A percentile compares a stretch with the other conserved stretches of the same genome.
These are phyloP conservation scores for Drosophila flavopinicola DNA, from an alignment of 2,888 invertebrate genomes.

Conservation along the genomic window DNA sequence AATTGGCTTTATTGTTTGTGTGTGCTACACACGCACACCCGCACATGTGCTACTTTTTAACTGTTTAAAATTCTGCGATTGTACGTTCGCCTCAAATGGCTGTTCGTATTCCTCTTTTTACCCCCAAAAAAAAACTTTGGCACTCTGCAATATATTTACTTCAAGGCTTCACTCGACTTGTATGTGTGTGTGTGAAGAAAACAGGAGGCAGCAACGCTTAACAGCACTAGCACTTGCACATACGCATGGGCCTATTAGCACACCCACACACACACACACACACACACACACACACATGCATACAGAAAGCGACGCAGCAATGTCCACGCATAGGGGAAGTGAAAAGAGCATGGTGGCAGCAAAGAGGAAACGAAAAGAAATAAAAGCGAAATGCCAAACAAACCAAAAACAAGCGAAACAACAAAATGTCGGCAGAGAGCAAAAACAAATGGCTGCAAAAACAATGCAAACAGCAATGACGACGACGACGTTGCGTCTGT, in stretches of 20 bases:
- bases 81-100: constrained; percentile 44
- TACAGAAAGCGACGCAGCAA: constrained; percentile 34
- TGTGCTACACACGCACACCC: constrained; percentile 7
- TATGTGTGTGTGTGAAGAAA: constrained; percentile 12
- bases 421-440: constrained; percentile 34
- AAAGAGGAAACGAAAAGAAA: constrained; percentile 57
- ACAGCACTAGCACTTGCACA: constrained; percentile 30
- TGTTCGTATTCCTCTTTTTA: constrained; percentile 8
- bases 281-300: constrained; percentile 9
- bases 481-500: constrained; percentile 71
- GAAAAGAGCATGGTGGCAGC: constrained; percentile 35
- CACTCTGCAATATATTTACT: constrained; percentile 67
- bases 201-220: constrained; percentile 23
- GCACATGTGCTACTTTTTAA: constrained; percentile 29
- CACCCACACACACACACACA: constrained; percentile 31
- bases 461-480: constrained; percentile 66
- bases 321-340: constrained; percentile 52
- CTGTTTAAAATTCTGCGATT: constrained; percentile 69
- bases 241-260: constrained; percentile 48
- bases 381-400: constrained; percentile 70
- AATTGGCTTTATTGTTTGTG: constrained; percentile 21
- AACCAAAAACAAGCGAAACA: constrained; percentile 49
- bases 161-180: constrained; percentile 55
- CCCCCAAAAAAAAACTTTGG: constrained; percentile 64
- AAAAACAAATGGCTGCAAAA: constrained; percentile 60